These are phyloP conservation scores for Abrostola triplasia DNA, from an alignment of 2,888 invertebrate genomes.

Conservation along the genomic window DNA sequence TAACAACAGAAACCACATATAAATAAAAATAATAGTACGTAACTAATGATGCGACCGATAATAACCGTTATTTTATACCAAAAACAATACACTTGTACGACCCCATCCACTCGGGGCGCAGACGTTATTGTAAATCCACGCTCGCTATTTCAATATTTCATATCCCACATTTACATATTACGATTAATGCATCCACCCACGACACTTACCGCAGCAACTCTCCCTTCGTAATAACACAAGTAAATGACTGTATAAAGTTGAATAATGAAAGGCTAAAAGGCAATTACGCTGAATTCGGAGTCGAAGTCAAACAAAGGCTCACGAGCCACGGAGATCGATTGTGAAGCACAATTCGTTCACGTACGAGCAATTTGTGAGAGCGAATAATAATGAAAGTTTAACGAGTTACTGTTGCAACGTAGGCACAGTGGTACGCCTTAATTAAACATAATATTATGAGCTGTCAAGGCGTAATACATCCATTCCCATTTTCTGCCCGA, in stretches of 20 bases:
- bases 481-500: constrained; percentile 63
- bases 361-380: constrained; percentile 85
- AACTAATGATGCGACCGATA: constrained; percentile 23
- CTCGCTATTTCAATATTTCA: constrained; percentile 85
- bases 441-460: constrained; percentile 82
- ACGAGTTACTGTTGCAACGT: constrained; percentile 78
- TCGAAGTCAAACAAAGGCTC: constrained; percentile 87
- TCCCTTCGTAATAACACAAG: constrained; percentile 87
- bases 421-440: constrained; percentile 71
- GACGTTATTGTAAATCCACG: constrained; percentile 74
- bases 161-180: constrained; percentile 86
- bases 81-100: constrained; percentile 63
- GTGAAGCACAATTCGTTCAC: constrained; percentile 84
- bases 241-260: constrained; percentile 88
- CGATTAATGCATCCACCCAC: constrained; percentile 88
- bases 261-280: constrained; percentile 88
- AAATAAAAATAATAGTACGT: constrained; percentile 5
- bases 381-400: constrained; percentile 87
- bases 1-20: constrained; percentile 73
- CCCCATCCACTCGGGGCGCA: constrained; percentile 58
- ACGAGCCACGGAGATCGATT: constrained; percentile 83
- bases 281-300: constrained; percentile 88
- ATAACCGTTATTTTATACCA: constrained; percentile 44
- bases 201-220: constrained; percentile 81
- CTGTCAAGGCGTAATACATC: constrained; percentile 69